A percentile compares a stretch with the other conserved stretches of the same genome.
phyloP scores from a whole-genome alignment of 2,888 invertebrate species.

The Himalopsyche tibetana region DNA sequence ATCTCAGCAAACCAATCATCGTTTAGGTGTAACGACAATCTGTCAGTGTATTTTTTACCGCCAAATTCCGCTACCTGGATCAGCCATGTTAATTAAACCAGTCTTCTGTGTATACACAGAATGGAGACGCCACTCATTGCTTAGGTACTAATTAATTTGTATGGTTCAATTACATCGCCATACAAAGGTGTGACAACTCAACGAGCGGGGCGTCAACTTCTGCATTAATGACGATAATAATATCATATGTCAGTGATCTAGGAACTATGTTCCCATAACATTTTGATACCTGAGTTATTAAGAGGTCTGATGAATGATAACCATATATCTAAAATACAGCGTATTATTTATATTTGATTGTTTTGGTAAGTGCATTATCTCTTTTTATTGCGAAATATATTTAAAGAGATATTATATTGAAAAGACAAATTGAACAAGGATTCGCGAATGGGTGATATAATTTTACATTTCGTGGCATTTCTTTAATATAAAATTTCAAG shows the following conservation, averaged over 20 bases:
- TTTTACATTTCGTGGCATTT: too few species aligned
- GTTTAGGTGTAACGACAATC: slow-evolving; percentile 13
- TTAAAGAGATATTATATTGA: too few species aligned
- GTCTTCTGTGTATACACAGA: slow-evolving; percentile 46
- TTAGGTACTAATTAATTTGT: slow-evolving; percentile 62
- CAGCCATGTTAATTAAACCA: slow-evolving; percentile 58
- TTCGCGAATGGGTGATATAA: too few species aligned
- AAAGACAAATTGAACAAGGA: too few species aligned
- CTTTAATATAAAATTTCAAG: too few species aligned
- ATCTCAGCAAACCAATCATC: slow-evolving; percentile 15
- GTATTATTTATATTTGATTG: too few species aligned
- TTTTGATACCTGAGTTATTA: too few species aligned
- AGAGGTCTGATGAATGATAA: too few species aligned
- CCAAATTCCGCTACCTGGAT: slow-evolving; percentile 28
- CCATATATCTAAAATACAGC: too few species aligned
- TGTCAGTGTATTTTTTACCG: slow-evolving; percentile 1
- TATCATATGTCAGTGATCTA: not conserved
- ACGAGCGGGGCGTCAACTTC: not conserved
- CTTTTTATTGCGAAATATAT: too few species aligned
- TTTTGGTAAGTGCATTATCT: too few species aligned
- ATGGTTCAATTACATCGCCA: slow-evolving; percentile 62
- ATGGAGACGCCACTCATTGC: slow-evolving; percentile 53
- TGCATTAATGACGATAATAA: slow-evolving; percentile 45
- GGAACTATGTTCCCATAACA: too few species aligned
- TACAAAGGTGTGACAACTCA: slow-evolving; percentile 61